phyloP scores from a whole-genome alignment of 92 coral and sea anemone genomes.

The Porites lobata region DNA sequence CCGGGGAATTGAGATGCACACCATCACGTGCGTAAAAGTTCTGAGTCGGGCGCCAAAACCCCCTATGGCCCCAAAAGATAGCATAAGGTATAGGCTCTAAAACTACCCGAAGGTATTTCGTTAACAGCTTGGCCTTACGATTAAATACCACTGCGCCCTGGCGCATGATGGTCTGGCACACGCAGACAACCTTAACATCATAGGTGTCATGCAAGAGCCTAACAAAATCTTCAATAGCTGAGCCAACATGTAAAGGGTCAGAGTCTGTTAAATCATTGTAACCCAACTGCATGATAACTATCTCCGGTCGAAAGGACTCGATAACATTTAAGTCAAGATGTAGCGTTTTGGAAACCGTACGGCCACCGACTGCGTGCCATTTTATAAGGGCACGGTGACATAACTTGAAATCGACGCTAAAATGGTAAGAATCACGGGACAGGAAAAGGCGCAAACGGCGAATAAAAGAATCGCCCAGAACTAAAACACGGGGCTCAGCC shows the following conservation, averaged over 20 bases:
- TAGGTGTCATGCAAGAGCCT: not conserved
- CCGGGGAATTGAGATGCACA: too few species aligned
- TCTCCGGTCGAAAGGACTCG: too few species aligned
- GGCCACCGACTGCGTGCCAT: not conserved
- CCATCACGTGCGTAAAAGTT: too few species aligned
- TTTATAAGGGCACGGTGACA: not conserved
- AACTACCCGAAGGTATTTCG: constrained; percentile 16
- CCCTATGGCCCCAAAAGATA: constrained; percentile 13
- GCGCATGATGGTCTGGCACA: not conserved
- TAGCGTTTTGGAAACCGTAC: too few species aligned
- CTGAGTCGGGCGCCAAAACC: not conserved
- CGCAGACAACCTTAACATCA: not conserved
- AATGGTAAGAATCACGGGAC: not conserved
- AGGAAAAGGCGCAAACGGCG: not conserved
- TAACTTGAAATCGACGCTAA: too few species aligned
- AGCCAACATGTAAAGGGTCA: not conserved
- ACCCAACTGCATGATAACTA: too few species aligned
- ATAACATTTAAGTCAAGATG: too few species aligned
- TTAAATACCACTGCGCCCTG: not conserved
- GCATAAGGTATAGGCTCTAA: constrained; percentile 17
- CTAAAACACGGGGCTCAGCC: constrained; percentile 6
- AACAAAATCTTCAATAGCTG: not conserved
- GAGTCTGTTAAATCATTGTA: too few species aligned
- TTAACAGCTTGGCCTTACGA: not conserved
- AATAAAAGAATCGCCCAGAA: constrained; percentile 17